Evolutionary conservation across 2,797 vertebrate species (phyloP), one percentile per base, ranked within the genome.

Genomic region (Chloroceryle inda): DNA sequence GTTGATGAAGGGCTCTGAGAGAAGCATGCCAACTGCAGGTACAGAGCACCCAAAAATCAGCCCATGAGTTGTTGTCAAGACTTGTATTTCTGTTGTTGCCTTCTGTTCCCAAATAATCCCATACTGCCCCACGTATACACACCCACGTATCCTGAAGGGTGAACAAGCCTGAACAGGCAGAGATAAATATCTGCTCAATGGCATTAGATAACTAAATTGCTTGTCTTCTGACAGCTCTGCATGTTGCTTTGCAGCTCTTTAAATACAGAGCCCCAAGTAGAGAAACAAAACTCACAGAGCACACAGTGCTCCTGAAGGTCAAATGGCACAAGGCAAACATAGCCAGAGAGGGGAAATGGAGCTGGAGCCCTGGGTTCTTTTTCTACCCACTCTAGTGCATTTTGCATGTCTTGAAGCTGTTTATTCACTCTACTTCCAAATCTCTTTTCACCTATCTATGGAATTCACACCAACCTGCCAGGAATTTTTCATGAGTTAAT

Each of bases 131-230:
- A 83, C 93, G 78, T 2, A 0, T 26, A 53, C 75, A 83, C 71
- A 91, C 23, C 55, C 59, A 56, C 1, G 0, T 17, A 75, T 55
- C 88, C 90, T 0, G 0, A 75, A 90, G 93, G 77, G 35, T 17
- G 38, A 94, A 6, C 93, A 96, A 66, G 96, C 85, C 92, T 79
- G 27, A 73, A 69, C 92, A 97, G 74, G 94, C 85, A 88, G 63
- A 88, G 92, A 92, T 88, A 71, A 78, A 24, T 55, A 96, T 96
- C 96, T 92, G 53, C 77, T 72, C 55, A 11, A 0, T 89, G 68
- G 56, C 64, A 38, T 1, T 45, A 69, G 45, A 24, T 66, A 47
- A 33, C 38, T 74, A 10, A 84, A 81, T n/a, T 85, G 55, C 50
- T 95, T 42, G 37, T 5, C 62, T 94, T 29, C 88, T 45, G 16